Conservation (phyloP, 2,113 vertebrate species). For the Cichladusa arquata region DNA sequence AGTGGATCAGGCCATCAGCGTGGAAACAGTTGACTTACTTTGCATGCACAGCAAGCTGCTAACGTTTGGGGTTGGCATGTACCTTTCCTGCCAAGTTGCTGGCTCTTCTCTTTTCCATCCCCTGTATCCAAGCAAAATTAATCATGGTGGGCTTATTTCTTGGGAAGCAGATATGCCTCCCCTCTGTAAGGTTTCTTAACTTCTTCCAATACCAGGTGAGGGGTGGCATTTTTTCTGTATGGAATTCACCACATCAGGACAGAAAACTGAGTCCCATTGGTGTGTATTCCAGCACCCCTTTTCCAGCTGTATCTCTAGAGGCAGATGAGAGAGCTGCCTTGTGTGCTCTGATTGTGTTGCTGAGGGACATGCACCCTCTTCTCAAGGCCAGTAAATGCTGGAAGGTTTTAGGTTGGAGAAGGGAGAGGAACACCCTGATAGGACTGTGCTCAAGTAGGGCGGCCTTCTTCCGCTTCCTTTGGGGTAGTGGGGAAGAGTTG, state of each 20-base stretch:
- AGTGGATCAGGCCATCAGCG: not conserved
- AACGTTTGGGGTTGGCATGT: conserved; percentile 20
- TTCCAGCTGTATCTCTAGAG: not conserved
- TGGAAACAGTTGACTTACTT: conserved; percentile 27
- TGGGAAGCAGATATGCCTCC: not conserved
- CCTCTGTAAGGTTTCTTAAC: not conserved
- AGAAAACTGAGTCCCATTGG: not conserved
- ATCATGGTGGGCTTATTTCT: not conserved
- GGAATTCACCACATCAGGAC: not conserved
- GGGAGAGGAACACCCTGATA: not conserved
- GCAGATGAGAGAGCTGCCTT: not conserved
- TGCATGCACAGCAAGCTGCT: conserved; percentile 51
- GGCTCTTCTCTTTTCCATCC: conserved; percentile 18
- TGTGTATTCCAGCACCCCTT: not conserved
- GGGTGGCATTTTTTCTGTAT: not conserved
- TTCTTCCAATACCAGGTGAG: not conserved
- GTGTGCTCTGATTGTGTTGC: not conserved
- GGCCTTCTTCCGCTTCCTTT: not conserved
- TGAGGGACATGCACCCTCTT: not conserved
- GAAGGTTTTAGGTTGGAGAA: not conserved
- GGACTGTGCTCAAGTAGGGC: not conserved
- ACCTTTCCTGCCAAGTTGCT: conserved; percentile 1
- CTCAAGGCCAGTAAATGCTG: not conserved
- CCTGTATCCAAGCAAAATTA: not conserved
- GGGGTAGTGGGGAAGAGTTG: not conserved